These are phyloP conservation scores for Parotia lawesii DNA, from an alignment of 2,113 vertebrate species.

Conservation along the genomic window DNA sequence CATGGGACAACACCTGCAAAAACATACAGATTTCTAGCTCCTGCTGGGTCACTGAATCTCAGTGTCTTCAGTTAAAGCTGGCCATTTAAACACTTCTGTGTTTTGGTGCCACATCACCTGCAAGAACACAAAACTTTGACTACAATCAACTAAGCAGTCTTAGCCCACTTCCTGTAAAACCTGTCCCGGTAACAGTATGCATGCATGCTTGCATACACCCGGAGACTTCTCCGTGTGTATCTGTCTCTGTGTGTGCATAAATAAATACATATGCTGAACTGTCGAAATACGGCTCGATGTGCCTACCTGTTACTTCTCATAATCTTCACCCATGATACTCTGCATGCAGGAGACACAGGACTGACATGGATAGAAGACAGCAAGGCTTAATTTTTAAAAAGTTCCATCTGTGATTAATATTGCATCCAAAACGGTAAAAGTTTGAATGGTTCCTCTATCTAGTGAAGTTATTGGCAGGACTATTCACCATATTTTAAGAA, in stretches of 20 bases:
- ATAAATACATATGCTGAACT: not conserved
- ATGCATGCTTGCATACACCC: rapidly evolving
- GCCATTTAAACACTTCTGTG: not conserved
- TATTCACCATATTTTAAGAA: not conserved
- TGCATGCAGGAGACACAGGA: not conserved
- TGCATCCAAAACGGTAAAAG: not conserved
- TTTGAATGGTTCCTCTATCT: not conserved
- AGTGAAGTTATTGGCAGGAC: not conserved
- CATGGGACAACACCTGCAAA: not conserved
- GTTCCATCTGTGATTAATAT: not conserved
- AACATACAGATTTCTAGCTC: not conserved
- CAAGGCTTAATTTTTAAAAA: not conserved
- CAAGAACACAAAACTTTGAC: not conserved
- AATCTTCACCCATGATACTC: not conserved
- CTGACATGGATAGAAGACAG: not conserved
- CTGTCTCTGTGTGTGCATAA: not conserved
- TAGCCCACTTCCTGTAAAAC: conserved; percentile 56
- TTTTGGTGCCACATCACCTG: not conserved
- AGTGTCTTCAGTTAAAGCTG: not conserved
- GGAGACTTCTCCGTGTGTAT: not conserved
- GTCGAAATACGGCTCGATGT: not conserved
- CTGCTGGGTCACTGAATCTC: not conserved
- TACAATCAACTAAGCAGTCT: not conserved
- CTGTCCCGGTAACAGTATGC: conserved; percentile 11
- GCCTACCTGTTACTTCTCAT: not conserved